These are phyloP conservation scores for Iselma pallidipennis DNA, from an alignment of 2,888 invertebrate genomes.

Conservation along the genomic window DNA sequence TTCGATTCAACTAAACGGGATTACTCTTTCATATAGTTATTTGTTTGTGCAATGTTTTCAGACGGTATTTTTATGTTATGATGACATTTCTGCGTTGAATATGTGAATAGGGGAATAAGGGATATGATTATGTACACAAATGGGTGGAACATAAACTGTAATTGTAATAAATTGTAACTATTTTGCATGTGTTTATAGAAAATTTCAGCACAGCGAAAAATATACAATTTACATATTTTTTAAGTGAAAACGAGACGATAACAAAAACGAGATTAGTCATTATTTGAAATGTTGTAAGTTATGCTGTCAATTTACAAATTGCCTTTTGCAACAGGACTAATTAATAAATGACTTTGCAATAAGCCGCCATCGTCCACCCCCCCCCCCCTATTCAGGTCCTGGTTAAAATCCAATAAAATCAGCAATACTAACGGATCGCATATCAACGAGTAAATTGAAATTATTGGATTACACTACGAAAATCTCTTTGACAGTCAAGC, in stretches of 20 bases:
- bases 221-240: background rate
- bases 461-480: background rate
- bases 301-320: no score
- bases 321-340: no score
- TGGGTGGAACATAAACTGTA: slow-evolving; percentile 8
- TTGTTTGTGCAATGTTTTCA: background rate
- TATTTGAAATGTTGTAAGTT: no score
- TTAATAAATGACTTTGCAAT: no score
- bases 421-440: background rate
- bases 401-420: background rate
- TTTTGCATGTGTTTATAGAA: slow-evolving; percentile 21
- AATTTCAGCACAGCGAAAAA: no score
- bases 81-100: slow-evolving; percentile 4
- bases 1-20: background rate
- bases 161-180: slow-evolving; percentile 19
- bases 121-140: slow-evolving; percentile 18
- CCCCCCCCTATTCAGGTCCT: no score
- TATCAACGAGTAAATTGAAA: background rate
- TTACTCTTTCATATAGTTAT: background rate
- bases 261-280: background rate
- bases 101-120: slow-evolving; percentile 11
- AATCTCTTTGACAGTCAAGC: no score
- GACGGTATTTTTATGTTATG: slow-evolving; percentile 7
- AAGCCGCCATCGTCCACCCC: no score
- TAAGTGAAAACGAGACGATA: background rate